phyloP scores from a whole-genome alignment of 64 coral and sea anemone genomes.

The Orbicella faveolata region DNA sequence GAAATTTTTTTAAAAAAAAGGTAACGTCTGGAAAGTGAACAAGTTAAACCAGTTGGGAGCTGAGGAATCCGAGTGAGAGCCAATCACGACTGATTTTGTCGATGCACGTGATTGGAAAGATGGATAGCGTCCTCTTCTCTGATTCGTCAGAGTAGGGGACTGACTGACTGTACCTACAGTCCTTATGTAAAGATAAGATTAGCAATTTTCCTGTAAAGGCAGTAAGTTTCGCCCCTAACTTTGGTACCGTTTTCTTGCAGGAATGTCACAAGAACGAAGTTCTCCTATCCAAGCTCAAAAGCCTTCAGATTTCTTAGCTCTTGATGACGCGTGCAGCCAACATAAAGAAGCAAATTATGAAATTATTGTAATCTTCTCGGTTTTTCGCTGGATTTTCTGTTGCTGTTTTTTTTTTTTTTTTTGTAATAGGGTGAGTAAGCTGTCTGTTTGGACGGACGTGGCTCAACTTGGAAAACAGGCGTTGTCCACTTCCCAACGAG shows the following conservation, averaged over 20 bases:
- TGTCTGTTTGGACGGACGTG: too few relatives aligned
- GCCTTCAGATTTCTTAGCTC: conserved; percentile 27
- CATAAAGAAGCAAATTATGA: neutral
- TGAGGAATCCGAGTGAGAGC: neutral
- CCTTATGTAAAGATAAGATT: too few relatives aligned
- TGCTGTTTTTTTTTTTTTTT: too few relatives aligned
- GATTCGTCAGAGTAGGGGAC: too few relatives aligned
- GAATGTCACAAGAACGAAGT: conserved; percentile 99
- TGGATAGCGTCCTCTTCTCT: too few relatives aligned
- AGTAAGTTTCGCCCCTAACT: neutral
- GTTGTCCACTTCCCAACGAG: too few relatives aligned
- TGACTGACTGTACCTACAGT: too few relatives aligned
- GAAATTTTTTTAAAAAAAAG: too few relatives aligned
- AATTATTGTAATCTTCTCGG: neutral
- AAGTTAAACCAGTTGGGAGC: neutral
- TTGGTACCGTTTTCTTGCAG: conserved; percentile 41
- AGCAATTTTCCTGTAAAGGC: neutral
- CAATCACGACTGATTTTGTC: neutral
- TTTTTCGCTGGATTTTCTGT: too few relatives aligned
- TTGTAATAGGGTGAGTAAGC: too few relatives aligned
- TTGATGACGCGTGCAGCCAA: neutral
- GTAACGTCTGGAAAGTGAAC: neutral
- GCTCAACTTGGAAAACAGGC: too few relatives aligned
- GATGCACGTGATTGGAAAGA: neutral
- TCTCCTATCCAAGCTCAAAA: conserved; percentile 90